Base-by-base conservation (phyloP, 2,113 vertebrate species). In the Tringa solitaria region DNA sequence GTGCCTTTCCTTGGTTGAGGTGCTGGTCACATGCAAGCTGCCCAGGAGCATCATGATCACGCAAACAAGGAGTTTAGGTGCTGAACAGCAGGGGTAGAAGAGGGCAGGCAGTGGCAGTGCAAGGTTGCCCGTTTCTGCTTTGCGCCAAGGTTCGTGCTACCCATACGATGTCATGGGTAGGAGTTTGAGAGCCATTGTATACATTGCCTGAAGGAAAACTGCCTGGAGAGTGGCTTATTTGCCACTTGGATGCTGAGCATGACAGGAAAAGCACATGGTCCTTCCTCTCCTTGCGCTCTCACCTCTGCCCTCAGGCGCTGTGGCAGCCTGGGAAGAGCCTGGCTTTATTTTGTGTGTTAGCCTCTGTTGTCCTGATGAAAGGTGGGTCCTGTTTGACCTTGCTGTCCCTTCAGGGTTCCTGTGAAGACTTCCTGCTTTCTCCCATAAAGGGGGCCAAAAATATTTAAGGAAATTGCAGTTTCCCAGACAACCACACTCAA, bases 401-500 rank as follows among this genome's bases (percentile, higher is more conserved):
- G 73, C 46, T 87, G 56, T 89, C 51, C 48, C 72, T 86, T 81
- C 83, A 84, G 79, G 72, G 79, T 88, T 91, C 64, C 60, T 86
- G 72, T 91, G 63, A 91, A 91, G 32, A 54, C 77, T 94, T 94
- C 87, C 79, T 93, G 75, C 73, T 85, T 88, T 84, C 59, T 77
- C 1, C 53, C 18, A 32, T 63, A 70, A 80, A 94, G n/a, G 6
- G 64, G 85, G 56, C 12, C 46, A 90, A 94, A 93, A 92, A 46
- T 23, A 33, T 90, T 70, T 70, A 74, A 92, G 92, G 90, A 97
- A 93, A 93, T 74, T 60, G 41, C 46, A 51, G 68, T 95, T 93
- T 90, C 78, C 27, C 9, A 77, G 79, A 80, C 92, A 94, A 86
- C 93, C 12, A n/a, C 59, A 53, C 68, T 92, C 93, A 77, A 88